These are phyloP conservation scores for Oreonectes daqikongensis DNA, from an alignment of 2,797 vertebrate species.

Conservation along the genomic window DNA sequence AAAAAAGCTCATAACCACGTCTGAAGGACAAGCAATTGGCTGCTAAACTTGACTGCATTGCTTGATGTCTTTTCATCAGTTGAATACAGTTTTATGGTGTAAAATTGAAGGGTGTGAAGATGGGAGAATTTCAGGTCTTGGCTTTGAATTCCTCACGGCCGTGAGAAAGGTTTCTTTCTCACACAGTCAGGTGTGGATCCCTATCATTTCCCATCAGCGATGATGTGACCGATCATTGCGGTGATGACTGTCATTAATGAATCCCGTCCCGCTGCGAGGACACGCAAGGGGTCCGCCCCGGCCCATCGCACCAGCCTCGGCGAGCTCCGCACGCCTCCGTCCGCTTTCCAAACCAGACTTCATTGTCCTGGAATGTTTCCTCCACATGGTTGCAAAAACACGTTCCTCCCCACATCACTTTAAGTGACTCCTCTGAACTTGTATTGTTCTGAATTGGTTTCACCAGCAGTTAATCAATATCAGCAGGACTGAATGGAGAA, in stretches of 20 bases:
- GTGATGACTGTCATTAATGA: conserved; percentile 27
- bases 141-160: conserved; percentile 3
- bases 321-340: conserved; percentile 39
- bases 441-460: conserved; percentile 47
- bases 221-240: conserved; percentile 9
- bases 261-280: conserved; percentile 15
- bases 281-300: conserved; percentile 20
- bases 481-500: conserved; percentile 46
- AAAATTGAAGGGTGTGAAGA: conserved; percentile 23
- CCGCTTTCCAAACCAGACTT: conserved; percentile 55
- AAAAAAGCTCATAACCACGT: neutral
- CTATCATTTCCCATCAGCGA: conserved; percentile 16
- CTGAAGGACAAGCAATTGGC: conserved; percentile 11
- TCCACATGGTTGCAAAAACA: conserved; percentile 50
- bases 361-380: conserved; percentile 61
- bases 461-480: conserved; percentile 54
- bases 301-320: conserved; percentile 41
- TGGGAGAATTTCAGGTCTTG: neutral
- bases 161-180: conserved; percentile 30
- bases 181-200: conserved; percentile 35
- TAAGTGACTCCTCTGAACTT: conserved; percentile 51
- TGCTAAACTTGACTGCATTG: neutral
- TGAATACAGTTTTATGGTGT: conserved; percentile 23
- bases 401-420: conserved; percentile 54
- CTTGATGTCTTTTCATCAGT: conserved; percentile 11